These are phyloP conservation scores for Agonopterix arenella DNA, from an alignment of 2,888 invertebrate species.

Conservation along the genomic window DNA sequence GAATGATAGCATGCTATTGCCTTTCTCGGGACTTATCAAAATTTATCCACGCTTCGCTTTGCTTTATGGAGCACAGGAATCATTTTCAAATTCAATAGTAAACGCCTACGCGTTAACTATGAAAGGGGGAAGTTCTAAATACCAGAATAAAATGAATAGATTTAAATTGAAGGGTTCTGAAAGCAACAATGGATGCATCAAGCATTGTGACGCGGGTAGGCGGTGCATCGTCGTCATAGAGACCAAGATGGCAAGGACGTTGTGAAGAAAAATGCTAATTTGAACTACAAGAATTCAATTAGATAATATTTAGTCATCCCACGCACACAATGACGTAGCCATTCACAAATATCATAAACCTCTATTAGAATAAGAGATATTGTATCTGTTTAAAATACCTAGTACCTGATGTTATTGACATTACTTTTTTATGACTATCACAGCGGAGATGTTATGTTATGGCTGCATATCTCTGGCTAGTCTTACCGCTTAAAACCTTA, in stretches of 20 bases:
- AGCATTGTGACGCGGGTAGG: conserved; percentile 12
- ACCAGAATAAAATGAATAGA: conserved; percentile 18
- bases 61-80: background rate
- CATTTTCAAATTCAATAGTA: background rate
- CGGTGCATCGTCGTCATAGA: conserved; percentile 9
- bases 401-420: too few species aligned
- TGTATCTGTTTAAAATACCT: too few species aligned
- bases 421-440: too few species aligned
- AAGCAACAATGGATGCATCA: conserved; percentile 25
- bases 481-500: too few species aligned
- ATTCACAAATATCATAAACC: too few species aligned
- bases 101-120: conserved; percentile 16
- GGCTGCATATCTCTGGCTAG: too few species aligned
- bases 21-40: background rate
- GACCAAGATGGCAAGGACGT: background rate
- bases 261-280: too few species aligned
- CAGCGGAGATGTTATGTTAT: too few species aligned
- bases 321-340: too few species aligned
- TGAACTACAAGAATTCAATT: too few species aligned
- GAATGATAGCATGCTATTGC: conserved; percentile 7
- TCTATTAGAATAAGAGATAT: too few species aligned
- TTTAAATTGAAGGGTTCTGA: conserved; percentile 12
- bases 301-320: too few species aligned
- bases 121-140: conserved; percentile 17
- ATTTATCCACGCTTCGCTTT: background rate